Evolutionary conservation across 2,113 vertebrate species (phyloP), one percentile per base, ranked within the genome.

Genomic region (Hirundichthys speculiger): DNA sequence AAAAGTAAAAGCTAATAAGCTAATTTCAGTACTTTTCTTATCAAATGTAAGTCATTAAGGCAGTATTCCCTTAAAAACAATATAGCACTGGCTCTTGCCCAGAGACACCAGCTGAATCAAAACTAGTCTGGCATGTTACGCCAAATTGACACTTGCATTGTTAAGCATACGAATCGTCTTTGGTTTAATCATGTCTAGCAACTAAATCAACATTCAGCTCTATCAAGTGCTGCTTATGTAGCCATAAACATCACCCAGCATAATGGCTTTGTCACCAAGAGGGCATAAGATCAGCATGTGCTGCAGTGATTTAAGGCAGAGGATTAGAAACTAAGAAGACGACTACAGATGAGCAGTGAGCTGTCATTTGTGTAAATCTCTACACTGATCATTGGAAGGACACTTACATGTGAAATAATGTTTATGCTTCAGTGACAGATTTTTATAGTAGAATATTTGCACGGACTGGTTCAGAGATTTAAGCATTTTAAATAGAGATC

Each of bases 301-400:
- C 39, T 14, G 18, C 60, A 51, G 51, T 79, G 72, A 80, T 79
- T 84, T 72, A 84, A 82, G 62, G 56, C 72, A 60, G 39, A 2
- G 53, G 79, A 81, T 86, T 84, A 84, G 45, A 75, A 84, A 84
- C 69, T 84, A 84, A 86, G 68, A 71, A 60, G 69, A 86, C 75
- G 73, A 78, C 79, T 57, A 69, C 56, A 65, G 46, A 80, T 77
- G 75, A 85, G 80, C 63, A 19, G 59, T 73, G 69, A 73, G 71
- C 69, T 74, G 80, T 81, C 75, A 64, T 64, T 64, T 13, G 4
- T 60, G 67, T 61, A 54, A 61, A 63, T 66, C 61, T 69, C 61
- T 48, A 25, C 49, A 41, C 34, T 20, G 24, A 74, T 60, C 50
- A 25, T 42, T 69, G 14, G 34, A 43, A 47, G 50, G 18, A 77